Percentiles rank a stretch among this genome's conserved stretches.
Conservation (phyloP, 2,888 invertebrate genomes). For the Callosobruchus maculatus region DNA sequence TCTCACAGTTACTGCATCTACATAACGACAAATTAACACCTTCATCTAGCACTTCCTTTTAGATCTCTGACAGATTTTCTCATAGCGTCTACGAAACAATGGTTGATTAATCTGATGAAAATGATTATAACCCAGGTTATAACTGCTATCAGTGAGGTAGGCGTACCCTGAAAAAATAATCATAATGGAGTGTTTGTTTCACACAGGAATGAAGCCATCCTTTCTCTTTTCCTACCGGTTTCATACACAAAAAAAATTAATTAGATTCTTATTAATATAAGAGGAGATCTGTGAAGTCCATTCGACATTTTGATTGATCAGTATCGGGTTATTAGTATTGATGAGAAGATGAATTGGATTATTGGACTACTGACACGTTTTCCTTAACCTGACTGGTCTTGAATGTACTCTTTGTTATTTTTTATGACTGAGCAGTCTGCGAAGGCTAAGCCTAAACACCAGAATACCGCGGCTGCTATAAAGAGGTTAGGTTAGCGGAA, state of each 20-base stretch:
- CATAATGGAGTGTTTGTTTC: background rate
- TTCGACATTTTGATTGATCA: background rate
- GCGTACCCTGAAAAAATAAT: background rate
- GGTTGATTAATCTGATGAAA: background rate
- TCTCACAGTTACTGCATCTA: background rate
- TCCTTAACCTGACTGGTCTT: background rate
- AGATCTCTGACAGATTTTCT: background rate
- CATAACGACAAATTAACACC: background rate
- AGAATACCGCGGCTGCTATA: no score
- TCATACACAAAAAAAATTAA: background rate
- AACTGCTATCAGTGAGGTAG: background rate
- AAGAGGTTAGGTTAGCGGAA: no score
- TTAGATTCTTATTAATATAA: background rate
- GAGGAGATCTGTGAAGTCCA: background rate
- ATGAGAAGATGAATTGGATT: background rate
- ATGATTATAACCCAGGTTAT: background rate
- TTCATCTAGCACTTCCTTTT: background rate
- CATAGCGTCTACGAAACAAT: background rate
- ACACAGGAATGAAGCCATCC: background rate
- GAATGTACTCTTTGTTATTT: no score
- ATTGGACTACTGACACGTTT: background rate
- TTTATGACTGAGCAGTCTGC: no score
- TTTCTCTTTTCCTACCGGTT: background rate
- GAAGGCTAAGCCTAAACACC: no score
- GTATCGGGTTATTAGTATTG: background rate